Evolutionary conservation across 2,888 invertebrate species (phyloP).

Genomic region (Petrolisthes manimaculis): DNA sequence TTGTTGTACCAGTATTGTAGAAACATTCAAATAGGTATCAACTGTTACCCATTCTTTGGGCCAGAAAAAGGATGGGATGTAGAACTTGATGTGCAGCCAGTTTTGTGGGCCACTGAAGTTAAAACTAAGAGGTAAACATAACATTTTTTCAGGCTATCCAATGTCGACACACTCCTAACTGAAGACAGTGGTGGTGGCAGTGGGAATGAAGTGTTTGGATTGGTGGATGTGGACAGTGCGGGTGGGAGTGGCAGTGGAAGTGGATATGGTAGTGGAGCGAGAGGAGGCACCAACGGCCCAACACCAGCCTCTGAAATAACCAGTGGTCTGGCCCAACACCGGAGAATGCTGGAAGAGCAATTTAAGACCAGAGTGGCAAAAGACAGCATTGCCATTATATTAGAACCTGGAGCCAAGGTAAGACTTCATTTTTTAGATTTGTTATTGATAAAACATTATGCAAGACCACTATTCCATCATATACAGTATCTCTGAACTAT

Average conservation of each 20-base stretch:
- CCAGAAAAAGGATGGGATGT: no score
- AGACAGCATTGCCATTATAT: conserved; percentile 53
- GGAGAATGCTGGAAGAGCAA: conserved; percentile 57
- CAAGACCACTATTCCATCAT: background rate
- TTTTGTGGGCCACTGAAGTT: no score
- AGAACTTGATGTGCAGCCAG: no score
- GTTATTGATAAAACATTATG: background rate
- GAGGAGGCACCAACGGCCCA: conserved; percentile 22
- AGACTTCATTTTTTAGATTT: background rate
- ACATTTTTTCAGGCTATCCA: conserved; percentile 32
- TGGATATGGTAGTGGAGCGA: conserved; percentile 9
- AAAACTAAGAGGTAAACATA: background rate
- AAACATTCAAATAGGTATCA: no score
- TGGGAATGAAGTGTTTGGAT: conserved; percentile 54
- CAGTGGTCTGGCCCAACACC: conserved; percentile 52
- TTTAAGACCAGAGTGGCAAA: conserved; percentile 62
- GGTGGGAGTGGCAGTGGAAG: background rate
- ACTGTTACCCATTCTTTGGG: no score
- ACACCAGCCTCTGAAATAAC: conserved; percentile 50
- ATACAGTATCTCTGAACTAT: no score
- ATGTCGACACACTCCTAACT: conserved; percentile 33
- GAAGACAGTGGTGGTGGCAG: conserved; percentile 41
- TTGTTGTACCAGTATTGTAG: no score
- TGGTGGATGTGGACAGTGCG: conserved; percentile 44
- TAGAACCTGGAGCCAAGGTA: conserved; percentile 62